phyloP scores from a whole-genome alignment of 2,888 invertebrate species.

The Schizotus pectinicornis region DNA sequence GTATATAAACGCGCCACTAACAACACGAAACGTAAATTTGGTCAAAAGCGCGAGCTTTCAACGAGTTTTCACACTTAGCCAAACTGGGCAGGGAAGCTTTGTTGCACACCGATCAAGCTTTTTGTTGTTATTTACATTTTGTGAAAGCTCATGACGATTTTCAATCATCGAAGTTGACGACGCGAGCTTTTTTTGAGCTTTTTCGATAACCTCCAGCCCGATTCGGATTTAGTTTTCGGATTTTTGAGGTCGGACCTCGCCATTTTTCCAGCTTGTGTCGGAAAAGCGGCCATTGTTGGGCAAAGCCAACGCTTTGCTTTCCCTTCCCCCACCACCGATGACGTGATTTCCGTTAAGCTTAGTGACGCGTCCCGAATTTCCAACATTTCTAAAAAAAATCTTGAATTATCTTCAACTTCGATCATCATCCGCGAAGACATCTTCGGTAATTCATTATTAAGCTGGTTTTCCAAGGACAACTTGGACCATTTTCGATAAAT shows the following conservation, averaged over 20 bases:
- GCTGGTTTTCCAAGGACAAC: background rate
- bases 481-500: background rate
- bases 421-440: too few species aligned
- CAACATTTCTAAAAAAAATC: conserved; percentile 5
- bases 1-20: conserved; percentile 40
- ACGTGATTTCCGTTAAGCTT: conserved; percentile 43
- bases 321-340: conserved; percentile 48
- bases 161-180: conserved; percentile 4
- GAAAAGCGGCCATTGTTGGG: conserved; percentile 60
- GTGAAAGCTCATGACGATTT: conserved; percentile 36
- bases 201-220: conserved; percentile 11
- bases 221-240: conserved; percentile 14
- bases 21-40: conserved; percentile 1
- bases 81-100: conserved; percentile 31
- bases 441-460: too few species aligned
- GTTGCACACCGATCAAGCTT: conserved; percentile 36
- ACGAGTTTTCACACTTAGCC: conserved; percentile 4
- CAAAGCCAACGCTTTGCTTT: conserved; percentile 52
- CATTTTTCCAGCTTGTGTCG: conserved; percentile 55
- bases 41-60: conserved; percentile 12
- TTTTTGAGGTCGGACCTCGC: conserved; percentile 46
- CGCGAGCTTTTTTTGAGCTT: conserved; percentile 1
- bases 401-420: background rate
- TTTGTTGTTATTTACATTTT: conserved; percentile 31
- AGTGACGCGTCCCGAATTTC: conserved; percentile 23